Percentiles rank a stretch among this genome's conserved stretches.
Evolutionary conservation across 2,113 vertebrate species (phyloP).

Genomic region (Eonycteris spelaea): DNA sequence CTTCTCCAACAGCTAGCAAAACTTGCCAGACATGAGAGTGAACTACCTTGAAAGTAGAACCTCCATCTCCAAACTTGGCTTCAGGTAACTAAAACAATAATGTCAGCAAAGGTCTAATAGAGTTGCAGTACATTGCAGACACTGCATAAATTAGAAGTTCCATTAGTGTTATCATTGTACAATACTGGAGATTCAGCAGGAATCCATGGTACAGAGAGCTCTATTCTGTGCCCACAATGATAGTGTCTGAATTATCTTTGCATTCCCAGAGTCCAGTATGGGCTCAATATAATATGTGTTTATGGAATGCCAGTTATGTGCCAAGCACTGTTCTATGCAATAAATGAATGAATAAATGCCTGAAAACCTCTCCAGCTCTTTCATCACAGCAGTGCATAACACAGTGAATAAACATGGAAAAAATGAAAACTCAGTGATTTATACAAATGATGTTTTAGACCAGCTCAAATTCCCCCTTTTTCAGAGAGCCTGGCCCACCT

Average conservation of each 20-base stretch:
- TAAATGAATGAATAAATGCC: neutral
- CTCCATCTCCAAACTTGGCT: neutral
- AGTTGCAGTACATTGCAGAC: neutral
- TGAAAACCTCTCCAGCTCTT: neutral
- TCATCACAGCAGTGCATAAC: neutral
- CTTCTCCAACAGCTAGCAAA: neutral
- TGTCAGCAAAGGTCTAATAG: neutral
- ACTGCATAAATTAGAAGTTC: conserved; percentile 10
- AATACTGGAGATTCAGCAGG: neutral
- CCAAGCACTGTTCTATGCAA: neutral
- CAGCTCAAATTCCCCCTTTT: neutral
- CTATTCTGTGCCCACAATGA: neutral
- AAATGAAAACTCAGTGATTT: neutral
- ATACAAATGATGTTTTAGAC: neutral
- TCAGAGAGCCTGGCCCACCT: neutral
- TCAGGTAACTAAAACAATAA: neutral
- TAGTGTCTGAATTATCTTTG: neutral
- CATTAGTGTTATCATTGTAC: neutral
- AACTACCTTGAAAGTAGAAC: neutral
- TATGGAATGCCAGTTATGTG: neutral
- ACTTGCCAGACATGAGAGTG: neutral
- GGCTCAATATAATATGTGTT: neutral
- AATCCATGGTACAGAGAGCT: neutral
- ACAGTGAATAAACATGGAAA: neutral
- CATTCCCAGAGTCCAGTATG: neutral